Conservation (phyloP, 1,140 invertebrate species). For the Stenopsyche tienmushanensis region DNA sequence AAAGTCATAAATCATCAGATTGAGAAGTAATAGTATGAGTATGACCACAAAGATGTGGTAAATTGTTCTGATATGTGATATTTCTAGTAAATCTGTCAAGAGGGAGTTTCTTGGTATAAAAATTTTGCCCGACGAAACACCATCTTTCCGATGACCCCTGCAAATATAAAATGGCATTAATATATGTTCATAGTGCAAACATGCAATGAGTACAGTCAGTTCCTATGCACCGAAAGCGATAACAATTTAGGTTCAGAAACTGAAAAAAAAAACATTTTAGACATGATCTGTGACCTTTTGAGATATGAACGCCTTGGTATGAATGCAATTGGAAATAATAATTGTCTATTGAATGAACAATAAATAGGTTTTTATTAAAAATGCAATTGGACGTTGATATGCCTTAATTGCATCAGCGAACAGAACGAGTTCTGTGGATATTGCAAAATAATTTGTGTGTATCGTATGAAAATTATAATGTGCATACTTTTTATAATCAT, state of each 20-base stretch:
- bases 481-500: not conserved
- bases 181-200: no score
- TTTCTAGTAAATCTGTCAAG: conserved; percentile 76
- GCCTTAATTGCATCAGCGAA: not conserved
- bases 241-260: no score
- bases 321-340: no score
- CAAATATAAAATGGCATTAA: no score
- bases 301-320: no score
- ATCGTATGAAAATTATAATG: not conserved
- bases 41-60: conserved; percentile 84
- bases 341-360: no score
- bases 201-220: no score
- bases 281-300: no score
- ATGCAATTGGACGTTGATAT: not conserved
- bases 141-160: no score
- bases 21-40: conserved; percentile 71
- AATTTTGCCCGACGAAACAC: conserved; percentile 58
- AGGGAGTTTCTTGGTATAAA: conserved; percentile 71
- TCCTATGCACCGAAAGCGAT: no score
- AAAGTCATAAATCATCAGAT: conserved; percentile 69
- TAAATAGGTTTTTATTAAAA: no score
- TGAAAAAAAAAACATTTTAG: no score
- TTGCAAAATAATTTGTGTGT: not conserved
- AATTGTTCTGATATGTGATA: conserved; percentile 75
- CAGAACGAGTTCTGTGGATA: not conserved